A percentile compares a stretch with the other conserved stretches of the same genome.
Conservation (phyloP, 2,113 vertebrate genomes). For the Panthera leo region DNA sequence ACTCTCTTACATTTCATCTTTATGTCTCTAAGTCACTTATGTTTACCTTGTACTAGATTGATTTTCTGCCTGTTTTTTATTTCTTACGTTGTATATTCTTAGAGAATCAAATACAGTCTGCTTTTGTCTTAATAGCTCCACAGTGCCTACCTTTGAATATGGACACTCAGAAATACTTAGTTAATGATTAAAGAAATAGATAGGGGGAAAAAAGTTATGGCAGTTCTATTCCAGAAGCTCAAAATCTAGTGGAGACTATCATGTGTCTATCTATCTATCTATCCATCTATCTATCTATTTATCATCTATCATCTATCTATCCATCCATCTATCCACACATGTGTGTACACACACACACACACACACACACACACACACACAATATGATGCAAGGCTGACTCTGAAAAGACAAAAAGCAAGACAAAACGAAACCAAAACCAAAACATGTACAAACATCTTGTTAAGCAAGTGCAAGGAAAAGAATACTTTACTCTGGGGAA, state of each 20-base stretch:
- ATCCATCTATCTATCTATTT: not conserved
- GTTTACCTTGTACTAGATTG: not conserved
- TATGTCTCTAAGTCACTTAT: not conserved
- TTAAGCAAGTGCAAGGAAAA: not conserved
- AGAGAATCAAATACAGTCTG: not conserved
- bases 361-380: not conserved
- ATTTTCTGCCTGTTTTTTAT: slow-evolving; percentile 1
- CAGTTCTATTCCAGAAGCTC: not conserved
- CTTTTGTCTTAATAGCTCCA: slow-evolving; percentile 7
- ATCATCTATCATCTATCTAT: not conserved
- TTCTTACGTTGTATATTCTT: not conserved
- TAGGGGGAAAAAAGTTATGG: not conserved
- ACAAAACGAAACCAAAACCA: not conserved
- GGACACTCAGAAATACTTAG: not conserved
- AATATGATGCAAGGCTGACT: not conserved
- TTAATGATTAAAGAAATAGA: slow-evolving; percentile 6
- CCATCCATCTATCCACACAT: not conserved
- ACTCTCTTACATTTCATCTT: slow-evolving; percentile 10
- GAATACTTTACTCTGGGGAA: not conserved
- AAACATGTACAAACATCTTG: not conserved
- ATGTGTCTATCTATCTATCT: not conserved
- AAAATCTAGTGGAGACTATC: not conserved
- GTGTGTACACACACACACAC: not conserved
- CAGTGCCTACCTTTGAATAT: slow-evolving; percentile 21
- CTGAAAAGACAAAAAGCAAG: not conserved